Evolutionary conservation across 2,797 vertebrate genomes (phyloP).

Genomic region (Enteromius viviparus): DNA sequence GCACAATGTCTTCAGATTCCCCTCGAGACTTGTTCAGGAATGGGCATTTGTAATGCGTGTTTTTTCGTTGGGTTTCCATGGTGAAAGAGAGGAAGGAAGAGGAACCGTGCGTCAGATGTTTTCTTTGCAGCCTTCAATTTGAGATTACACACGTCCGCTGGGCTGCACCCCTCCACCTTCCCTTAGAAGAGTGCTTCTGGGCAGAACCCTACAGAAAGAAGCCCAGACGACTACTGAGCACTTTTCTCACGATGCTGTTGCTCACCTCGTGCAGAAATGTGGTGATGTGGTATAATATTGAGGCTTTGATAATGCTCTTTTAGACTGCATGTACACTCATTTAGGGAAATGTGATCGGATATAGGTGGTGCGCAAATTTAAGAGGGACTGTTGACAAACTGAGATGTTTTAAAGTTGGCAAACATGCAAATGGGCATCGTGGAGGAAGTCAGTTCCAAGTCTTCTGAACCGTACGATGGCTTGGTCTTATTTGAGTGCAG

Average conservation of each 20-base stretch:
- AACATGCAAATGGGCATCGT: neutral
- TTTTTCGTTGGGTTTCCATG: slow-evolving; percentile 43
- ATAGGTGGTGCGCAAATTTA: neutral
- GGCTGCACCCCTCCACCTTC: neutral
- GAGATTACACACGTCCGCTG: slow-evolving; percentile 46
- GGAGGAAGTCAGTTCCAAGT: neutral
- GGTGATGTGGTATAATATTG: neutral
- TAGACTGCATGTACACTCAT: neutral
- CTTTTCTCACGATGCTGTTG: neutral
- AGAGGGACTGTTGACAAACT: neutral
- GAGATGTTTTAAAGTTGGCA: neutral
- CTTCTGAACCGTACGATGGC: neutral
- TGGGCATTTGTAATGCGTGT: slow-evolving; percentile 9
- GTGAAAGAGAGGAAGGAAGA: slow-evolving; percentile 61
- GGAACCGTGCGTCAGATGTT: slow-evolving; percentile 55
- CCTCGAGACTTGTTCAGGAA: neutral
- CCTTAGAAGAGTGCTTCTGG: neutral
- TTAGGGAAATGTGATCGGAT: neutral
- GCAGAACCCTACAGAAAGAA: neutral
- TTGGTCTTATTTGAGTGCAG: too few relatives aligned
- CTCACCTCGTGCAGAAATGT: neutral
- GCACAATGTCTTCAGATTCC: neutral
- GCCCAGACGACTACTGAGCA: neutral
- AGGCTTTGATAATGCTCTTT: neutral
- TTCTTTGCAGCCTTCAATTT: slow-evolving; percentile 43